Conservation (phyloP, 53 echinoderm and acorn worm species). For the Glandiceps talaboti region DNA sequence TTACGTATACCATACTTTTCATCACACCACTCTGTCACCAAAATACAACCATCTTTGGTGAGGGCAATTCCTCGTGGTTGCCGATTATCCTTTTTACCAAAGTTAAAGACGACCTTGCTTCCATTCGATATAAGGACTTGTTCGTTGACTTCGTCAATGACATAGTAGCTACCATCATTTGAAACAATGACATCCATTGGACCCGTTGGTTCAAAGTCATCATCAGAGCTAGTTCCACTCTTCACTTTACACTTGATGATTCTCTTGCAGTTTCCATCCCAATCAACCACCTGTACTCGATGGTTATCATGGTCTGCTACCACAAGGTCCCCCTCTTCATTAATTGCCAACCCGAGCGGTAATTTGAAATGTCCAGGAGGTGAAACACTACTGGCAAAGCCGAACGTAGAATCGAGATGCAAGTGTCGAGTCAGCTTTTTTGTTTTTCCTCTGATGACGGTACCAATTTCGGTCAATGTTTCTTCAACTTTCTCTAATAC, state of each 20-base stretch:
- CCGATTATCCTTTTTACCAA: background rate
- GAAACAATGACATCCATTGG: background rate
- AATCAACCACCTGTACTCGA: background rate
- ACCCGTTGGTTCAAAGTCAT: background rate
- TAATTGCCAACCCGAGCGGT: background rate
- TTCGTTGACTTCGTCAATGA: background rate
- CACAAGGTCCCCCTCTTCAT: background rate
- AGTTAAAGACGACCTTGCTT: background rate
- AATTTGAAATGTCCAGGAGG: background rate
- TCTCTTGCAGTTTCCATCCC: background rate
- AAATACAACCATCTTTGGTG: background rate
- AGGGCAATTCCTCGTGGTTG: background rate
- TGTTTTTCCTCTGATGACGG: too few relatives aligned
- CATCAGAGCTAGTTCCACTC: background rate
- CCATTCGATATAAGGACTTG: background rate
- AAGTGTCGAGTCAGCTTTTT: too few relatives aligned
- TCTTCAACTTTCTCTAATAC: too few relatives aligned
- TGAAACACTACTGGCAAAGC: too few relatives aligned
- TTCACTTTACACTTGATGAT: background rate
- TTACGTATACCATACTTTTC: background rate
- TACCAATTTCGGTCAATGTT: too few relatives aligned
- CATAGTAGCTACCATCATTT: background rate
- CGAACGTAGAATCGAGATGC: too few relatives aligned
- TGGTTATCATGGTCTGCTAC: background rate
- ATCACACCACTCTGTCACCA: background rate